Percentiles rank a stretch among this genome's conserved stretches.
Conservation (phyloP, 2,113 vertebrate genomes). For the Vulpes vulpes region DNA sequence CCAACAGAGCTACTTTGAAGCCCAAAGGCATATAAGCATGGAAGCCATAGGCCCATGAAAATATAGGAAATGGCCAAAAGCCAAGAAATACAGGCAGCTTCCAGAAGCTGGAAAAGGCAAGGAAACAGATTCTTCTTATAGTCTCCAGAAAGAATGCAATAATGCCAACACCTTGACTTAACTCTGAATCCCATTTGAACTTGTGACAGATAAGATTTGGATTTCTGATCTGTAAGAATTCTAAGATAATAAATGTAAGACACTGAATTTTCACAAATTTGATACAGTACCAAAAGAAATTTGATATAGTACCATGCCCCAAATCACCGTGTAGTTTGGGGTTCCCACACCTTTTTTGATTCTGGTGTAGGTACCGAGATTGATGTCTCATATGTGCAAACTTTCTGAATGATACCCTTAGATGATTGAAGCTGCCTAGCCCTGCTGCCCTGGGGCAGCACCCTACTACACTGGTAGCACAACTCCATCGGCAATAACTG, state of each 20-base stretch:
- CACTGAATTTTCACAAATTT: background rate
- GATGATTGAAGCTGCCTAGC: background rate
- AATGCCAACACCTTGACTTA: background rate
- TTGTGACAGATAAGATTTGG: background rate
- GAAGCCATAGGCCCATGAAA: background rate
- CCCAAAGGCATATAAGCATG: no score
- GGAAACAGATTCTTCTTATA: background rate
- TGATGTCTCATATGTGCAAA: background rate
- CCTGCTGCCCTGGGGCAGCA: background rate
- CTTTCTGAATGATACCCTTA: background rate
- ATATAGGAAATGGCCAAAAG: background rate
- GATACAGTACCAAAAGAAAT: background rate
- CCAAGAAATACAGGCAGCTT: background rate
- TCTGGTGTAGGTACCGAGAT: background rate
- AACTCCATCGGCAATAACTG: background rate
- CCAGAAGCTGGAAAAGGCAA: background rate
- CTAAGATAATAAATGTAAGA: background rate
- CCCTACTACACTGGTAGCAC: background rate
- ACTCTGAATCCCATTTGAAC: background rate
- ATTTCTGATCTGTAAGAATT: background rate
- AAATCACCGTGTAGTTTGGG: background rate
- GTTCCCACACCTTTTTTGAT: background rate
- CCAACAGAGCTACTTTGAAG: no score
- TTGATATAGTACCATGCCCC: background rate
- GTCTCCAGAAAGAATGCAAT: background rate